These are phyloP conservation scores for Stenopsyche tienmushanensis DNA, from an alignment of 1,140 invertebrate species.

Conservation along the genomic window DNA sequence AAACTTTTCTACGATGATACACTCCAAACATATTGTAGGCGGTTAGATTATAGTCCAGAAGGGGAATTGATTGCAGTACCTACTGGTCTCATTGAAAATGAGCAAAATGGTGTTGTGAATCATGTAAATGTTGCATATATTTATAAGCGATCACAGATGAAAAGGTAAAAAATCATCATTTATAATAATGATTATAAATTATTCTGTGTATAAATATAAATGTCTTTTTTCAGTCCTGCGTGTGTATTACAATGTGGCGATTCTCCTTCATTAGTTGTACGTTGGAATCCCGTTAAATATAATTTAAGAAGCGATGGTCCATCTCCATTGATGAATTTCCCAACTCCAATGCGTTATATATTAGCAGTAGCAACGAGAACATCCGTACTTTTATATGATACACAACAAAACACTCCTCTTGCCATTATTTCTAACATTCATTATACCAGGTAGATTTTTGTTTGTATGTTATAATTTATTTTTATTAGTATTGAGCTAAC, in stretches of 20 bases:
- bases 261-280: conserved; percentile 75
- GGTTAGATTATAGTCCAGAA: conserved; percentile 86
- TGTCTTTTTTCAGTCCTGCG: conserved; percentile 67
- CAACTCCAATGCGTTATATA: conserved; percentile 80
- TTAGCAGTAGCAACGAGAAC: conserved; percentile 89
- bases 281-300: conserved; percentile 80
- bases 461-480: conserved; percentile 5
- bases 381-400: conserved; percentile 87
- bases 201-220: conserved; percentile 10
- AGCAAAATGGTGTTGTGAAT: conserved; percentile 58
- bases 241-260: conserved; percentile 76
- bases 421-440: conserved; percentile 89
- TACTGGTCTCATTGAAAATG: conserved; percentile 71
- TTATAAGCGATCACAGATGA: conserved; percentile 73
- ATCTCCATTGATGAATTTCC: conserved; percentile 56
- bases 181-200: conserved; percentile 16
- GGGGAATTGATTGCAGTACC: conserved; percentile 86
- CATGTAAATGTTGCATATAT: conserved; percentile 75
- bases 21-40: conserved; percentile 88
- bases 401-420: conserved; percentile 83
- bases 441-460: conserved; percentile 66
- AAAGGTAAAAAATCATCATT: conserved; percentile 58
- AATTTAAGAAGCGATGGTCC: conserved; percentile 61
- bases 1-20: conserved; percentile 93
- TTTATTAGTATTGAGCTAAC: not conserved